A percentile compares a stretch with the other conserved stretches of the same genome.
Evolutionary conservation across 35 echinoderm and acorn worm genomes (phyloP).

Genomic region (Hemicentrotus pulcherrimus): DNA sequence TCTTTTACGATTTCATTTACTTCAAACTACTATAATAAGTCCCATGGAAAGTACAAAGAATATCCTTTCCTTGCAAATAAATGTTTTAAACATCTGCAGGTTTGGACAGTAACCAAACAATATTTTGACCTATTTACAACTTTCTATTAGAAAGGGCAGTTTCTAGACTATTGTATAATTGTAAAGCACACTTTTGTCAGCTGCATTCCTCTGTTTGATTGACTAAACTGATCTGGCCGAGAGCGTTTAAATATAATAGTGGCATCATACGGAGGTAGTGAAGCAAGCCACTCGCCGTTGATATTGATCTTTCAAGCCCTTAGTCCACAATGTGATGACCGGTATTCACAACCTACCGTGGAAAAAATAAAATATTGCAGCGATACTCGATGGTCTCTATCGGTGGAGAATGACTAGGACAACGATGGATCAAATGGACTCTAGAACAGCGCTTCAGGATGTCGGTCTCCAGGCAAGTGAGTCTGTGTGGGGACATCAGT

Average conservation of each 20-base stretch:
- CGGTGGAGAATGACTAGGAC: background rate
- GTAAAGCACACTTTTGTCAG: constrained; percentile 34
- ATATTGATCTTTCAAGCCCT: background rate
- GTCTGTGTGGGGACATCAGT: background rate
- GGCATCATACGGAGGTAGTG: background rate
- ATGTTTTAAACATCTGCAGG: background rate
- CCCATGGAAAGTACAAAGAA: background rate
- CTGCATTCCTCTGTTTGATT: constrained; percentile 7
- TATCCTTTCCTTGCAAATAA: background rate
- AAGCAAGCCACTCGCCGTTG: background rate
- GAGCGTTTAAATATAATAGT: background rate
- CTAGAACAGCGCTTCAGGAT: background rate
- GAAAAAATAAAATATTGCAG: background rate
- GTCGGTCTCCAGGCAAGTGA: background rate
- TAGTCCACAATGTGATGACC: background rate
- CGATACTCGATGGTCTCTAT: background rate
- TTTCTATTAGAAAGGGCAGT: background rate
- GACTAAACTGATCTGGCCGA: background rate
- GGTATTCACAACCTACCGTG: background rate
- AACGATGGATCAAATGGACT: background rate
- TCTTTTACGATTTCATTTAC: background rate
- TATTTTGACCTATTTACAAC: background rate
- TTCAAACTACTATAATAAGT: background rate
- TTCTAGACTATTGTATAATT: background rate
- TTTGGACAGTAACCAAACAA: background rate